Percentiles rank a stretch among this genome's conserved stretches.
Conservation (phyloP, 2,888 invertebrate species). For the Heliconius aoede region DNA sequence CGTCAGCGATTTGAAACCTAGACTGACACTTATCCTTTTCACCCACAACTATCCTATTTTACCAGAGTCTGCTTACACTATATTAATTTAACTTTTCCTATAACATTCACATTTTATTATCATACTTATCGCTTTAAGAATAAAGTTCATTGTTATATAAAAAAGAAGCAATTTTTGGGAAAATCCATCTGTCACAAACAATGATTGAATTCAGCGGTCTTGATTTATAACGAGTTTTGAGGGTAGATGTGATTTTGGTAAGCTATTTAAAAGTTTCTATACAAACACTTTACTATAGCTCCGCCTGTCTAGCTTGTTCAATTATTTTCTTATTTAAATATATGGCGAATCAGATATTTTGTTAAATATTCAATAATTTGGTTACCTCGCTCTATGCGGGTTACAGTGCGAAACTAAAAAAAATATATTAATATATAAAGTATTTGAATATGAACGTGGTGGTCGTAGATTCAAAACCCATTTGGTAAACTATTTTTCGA, state of each 20-base stretch:
- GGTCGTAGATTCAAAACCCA: not conserved
- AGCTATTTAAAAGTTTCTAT: constrained; percentile 4
- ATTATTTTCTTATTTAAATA: not conserved
- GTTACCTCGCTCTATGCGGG: not conserved
- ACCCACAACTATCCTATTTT: too few species aligned
- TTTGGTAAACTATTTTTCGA: not conserved
- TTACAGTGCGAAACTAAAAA: not conserved
- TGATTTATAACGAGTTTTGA: constrained; percentile 53
- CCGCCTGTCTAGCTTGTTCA: not conserved
- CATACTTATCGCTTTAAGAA: constrained; percentile 6
- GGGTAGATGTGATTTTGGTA: constrained; percentile 35
- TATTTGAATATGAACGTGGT: not conserved
- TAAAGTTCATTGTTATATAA: constrained; percentile 46
- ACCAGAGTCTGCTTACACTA: not conserved
- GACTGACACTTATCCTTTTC: not conserved
- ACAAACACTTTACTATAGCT: not conserved
- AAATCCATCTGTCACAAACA: constrained; percentile 53
- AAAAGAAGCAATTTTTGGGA: constrained; percentile 33
- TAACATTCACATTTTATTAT: constrained; percentile 24
- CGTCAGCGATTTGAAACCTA: too few species aligned
- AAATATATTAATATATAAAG: too few species aligned
- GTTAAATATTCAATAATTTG: too few species aligned
- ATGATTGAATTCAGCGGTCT: constrained; percentile 54
- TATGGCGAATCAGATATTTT: too few species aligned
- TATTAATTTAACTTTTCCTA: not conserved